Evolutionary conservation across 2,797 vertebrate species (phyloP).

Genomic region (Alca torda): DNA sequence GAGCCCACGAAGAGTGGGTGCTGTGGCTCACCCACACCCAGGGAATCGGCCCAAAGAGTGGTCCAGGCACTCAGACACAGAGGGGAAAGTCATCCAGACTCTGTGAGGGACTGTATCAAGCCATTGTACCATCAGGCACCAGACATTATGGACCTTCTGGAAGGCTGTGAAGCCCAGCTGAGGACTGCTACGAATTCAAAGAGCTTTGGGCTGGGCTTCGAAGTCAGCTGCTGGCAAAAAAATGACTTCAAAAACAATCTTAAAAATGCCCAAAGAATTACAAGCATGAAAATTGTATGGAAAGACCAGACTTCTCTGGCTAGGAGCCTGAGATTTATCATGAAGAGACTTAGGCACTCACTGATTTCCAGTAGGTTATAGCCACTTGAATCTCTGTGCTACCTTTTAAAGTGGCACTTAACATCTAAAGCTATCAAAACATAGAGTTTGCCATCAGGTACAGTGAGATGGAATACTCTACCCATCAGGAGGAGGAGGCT

Average conservation of each 20-base stretch:
- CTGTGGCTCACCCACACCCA: not conserved
- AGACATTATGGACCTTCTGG: not conserved
- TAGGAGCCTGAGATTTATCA: not conserved
- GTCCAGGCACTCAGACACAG: not conserved
- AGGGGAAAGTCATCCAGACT: not conserved
- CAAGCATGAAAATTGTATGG: not conserved
- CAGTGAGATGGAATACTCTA: not conserved
- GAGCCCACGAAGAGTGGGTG: accelerated
- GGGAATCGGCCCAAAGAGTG: not conserved
- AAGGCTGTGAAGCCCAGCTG: not conserved
- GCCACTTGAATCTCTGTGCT: not conserved
- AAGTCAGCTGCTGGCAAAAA: not conserved
- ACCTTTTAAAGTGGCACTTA: not conserved
- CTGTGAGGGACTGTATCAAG: not conserved
- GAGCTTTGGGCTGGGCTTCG: not conserved
- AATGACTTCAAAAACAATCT: not conserved
- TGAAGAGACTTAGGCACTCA: not conserved
- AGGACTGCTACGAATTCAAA: not conserved
- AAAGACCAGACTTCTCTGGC: not conserved
- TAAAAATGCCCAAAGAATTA: not conserved
- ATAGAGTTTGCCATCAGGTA: not conserved
- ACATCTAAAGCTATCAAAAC: not conserved
- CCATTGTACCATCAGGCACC: too few relatives aligned
- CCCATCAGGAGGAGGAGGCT: not conserved
- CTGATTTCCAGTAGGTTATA: not conserved